A percentile compares a stretch with the other conserved stretches of the same genome.
These are phyloP conservation scores for Epizoanthus fatuus DNA, from an alignment of 92 coral and sea anemone genomes.

Conservation along the genomic window DNA sequence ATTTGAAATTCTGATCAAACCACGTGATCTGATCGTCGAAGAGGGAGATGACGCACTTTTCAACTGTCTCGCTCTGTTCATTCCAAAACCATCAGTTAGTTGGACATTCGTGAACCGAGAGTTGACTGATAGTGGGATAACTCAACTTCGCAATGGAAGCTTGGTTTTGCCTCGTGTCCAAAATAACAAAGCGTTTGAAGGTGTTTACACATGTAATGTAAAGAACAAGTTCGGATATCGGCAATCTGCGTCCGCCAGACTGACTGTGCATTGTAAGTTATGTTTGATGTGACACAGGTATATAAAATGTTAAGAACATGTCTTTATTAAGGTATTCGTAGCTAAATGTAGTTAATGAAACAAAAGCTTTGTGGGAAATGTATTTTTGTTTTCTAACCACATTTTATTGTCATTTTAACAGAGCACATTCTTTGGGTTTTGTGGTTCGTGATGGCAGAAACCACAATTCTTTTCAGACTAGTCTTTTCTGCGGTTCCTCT, in stretches of 20 bases:
- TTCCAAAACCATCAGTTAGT: background rate
- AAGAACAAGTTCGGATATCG: background rate
- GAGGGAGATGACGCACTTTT: constrained; percentile 4
- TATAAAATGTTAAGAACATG: too few relatives aligned
- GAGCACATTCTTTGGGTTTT: too few relatives aligned
- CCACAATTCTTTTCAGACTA: too few relatives aligned
- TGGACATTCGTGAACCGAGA: background rate
- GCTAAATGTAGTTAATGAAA: background rate
- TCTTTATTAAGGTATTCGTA: too few relatives aligned
- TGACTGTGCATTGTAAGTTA: constrained; percentile 8
- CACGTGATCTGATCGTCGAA: background rate
- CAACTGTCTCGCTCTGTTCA: background rate
- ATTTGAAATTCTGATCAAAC: background rate
- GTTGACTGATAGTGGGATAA: background rate
- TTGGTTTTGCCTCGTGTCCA: background rate
- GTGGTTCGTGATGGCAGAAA: too few relatives aligned
- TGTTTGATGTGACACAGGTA: too few relatives aligned
- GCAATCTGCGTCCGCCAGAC: background rate
- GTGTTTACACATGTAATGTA: background rate
- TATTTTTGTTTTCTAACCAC: too few relatives aligned
- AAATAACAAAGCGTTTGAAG: background rate
- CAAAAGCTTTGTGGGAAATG: too few relatives aligned
- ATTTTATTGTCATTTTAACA: too few relatives aligned
- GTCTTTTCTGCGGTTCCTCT: too few relatives aligned
- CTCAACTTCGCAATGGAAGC: background rate